Evolutionary conservation across 2,888 invertebrate genomes (phyloP).

Genomic region (Dynastes grantii): DNA sequence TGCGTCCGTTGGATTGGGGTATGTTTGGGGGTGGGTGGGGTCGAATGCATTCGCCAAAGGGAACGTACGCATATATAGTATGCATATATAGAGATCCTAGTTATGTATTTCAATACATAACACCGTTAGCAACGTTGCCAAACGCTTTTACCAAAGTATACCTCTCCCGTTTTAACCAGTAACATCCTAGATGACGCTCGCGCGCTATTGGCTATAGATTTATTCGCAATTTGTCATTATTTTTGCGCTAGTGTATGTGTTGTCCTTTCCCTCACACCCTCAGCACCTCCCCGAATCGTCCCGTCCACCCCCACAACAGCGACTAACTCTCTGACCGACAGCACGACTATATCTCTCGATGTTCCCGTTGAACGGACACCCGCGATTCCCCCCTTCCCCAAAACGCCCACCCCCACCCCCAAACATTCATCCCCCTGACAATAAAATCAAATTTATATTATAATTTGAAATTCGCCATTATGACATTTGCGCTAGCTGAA

Average conservation of each 20-base stretch:
- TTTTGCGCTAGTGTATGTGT: slow-evolving; percentile 21
- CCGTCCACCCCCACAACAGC: not conserved
- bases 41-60: too few species aligned
- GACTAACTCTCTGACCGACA: slow-evolving; percentile 13
- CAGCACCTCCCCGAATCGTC: not conserved
- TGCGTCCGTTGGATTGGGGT: not conserved
- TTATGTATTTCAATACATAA: slow-evolving; percentile 21
- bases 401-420: not conserved
- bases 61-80: slow-evolving; percentile 9
- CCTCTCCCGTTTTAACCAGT: not conserved
- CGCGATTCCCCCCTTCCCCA: not conserved
- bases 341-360: not conserved
- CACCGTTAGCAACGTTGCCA: slow-evolving; percentile 32
- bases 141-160: not conserved
- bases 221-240: slow-evolving; percentile 44
- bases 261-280: not conserved
- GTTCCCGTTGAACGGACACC: not conserved
- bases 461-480: slow-evolving; percentile 29
- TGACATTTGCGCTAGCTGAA: not conserved
- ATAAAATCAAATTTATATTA: slow-evolving; percentile 39
- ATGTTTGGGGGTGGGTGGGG: too few species aligned
- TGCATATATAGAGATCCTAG: not conserved
- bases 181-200: slow-evolving; percentile 8
- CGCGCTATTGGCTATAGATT: slow-evolving; percentile 43
- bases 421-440: not conserved